Percentiles rank a stretch among this genome's conserved stretches.
Evolutionary conservation across 2,113 vertebrate species (phyloP).

Genomic region (Erythrocercus mccallii): DNA sequence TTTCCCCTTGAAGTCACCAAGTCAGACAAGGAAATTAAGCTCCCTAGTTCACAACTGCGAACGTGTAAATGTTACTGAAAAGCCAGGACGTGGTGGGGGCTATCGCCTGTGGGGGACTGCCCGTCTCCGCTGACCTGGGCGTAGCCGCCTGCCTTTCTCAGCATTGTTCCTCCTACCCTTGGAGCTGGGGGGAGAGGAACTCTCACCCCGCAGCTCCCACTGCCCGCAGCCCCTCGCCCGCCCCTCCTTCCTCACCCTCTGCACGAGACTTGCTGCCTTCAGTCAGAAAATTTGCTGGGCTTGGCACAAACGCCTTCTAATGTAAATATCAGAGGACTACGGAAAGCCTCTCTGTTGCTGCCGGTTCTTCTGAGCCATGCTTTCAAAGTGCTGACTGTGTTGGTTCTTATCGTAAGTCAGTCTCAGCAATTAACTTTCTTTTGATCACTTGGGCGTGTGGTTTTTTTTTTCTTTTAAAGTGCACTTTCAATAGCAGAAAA

Average conservation of each 20-base stretch:
- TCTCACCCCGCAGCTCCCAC: neutral
- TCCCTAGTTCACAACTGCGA: accelerated
- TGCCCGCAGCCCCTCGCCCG: neutral
- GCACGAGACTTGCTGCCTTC: neutral
- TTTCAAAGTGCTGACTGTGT: slow-evolving; percentile 49
- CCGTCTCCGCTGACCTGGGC: slow-evolving; percentile 41
- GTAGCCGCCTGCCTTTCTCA: slow-evolving; percentile 53
- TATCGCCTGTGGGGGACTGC: neutral
- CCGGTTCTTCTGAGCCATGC: neutral
- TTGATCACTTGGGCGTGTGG: neutral
- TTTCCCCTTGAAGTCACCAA: neutral
- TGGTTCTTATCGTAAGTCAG: slow-evolving; percentile 41
- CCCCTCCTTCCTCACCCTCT: slow-evolving; percentile 58
- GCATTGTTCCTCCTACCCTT: slow-evolving; percentile 62
- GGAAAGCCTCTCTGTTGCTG: neutral
- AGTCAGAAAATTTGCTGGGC: slow-evolving; percentile 49
- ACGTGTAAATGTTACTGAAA: neutral
- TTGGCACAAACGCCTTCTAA: slow-evolving; percentile 56
- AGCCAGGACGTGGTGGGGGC: neutral
- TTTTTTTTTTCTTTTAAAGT: neutral
- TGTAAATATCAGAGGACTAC: slow-evolving; percentile 10
- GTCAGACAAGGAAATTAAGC: neutral
- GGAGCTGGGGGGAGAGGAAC: slow-evolving; percentile 56
- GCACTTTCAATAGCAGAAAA: neutral
- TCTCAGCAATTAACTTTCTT: slow-evolving; percentile 53